Conservation (phyloP, 2,888 invertebrate species). For the Drosophila paucipuncta region DNA sequence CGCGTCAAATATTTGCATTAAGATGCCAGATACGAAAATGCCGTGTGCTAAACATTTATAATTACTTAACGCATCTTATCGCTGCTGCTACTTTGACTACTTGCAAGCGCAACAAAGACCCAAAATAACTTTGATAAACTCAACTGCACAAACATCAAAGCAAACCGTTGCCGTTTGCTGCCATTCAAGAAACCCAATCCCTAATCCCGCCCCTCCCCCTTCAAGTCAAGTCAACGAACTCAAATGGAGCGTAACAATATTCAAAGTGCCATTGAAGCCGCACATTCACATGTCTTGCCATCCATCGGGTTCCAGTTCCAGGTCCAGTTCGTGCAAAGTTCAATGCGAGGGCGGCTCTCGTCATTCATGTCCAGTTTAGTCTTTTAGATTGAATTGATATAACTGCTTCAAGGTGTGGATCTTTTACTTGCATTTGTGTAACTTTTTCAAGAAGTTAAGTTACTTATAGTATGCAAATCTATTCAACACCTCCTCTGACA, state of each 20-base stretch:
- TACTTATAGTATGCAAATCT: not conserved
- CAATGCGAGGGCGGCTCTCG: conserved; percentile 58
- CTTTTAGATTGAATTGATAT: not conserved
- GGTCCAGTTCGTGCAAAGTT: conserved; percentile 70
- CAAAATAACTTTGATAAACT: conserved; percentile 73
- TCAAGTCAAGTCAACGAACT: conserved; percentile 74
- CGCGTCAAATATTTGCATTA: conserved; percentile 81
- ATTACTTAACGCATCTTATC: conserved; percentile 80
- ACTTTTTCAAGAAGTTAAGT: not conserved
- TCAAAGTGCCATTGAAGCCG: conserved; percentile 77
- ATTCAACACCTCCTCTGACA: not conserved
- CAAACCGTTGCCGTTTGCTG: conserved; percentile 24
- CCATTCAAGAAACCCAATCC: not conserved
- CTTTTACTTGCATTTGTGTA: not conserved
- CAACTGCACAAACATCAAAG: conserved; percentile 66
- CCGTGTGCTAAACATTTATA: conserved; percentile 72
- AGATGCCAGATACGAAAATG: conserved; percentile 70
- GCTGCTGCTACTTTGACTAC: conserved; percentile 27
- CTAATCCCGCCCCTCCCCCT: conserved; percentile 10
- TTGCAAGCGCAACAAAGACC: conserved; percentile 59
- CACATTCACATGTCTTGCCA: conserved; percentile 66
- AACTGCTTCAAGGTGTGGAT: not conserved
- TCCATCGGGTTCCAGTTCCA: conserved; percentile 10
- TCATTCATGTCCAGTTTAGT: not conserved
- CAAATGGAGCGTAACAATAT: conserved; percentile 77